Evolutionary conservation across 2,113 vertebrate species (phyloP), one percentile per base, ranked within the genome.

Genomic region (Brachionichthys hirsutus): DNA sequence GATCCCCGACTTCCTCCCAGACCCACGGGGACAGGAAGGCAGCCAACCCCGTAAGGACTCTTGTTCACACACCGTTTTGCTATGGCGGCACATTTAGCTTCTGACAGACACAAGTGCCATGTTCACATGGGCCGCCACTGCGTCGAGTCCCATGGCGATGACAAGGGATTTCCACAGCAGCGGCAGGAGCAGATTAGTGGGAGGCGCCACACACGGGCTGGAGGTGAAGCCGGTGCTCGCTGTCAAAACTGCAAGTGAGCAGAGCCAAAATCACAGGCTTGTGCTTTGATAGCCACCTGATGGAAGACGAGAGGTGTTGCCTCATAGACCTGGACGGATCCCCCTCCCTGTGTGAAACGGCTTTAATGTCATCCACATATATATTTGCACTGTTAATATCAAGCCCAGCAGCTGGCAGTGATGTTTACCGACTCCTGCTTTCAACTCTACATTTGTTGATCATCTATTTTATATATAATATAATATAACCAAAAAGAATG

Each of bases 121-220:
- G 61, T 60, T 63, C 59, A 75, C 73, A 59, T 70, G 68, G 54
- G 71, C 63, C 62, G 15, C 63, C 45, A 62, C 36, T 12, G 40
- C 16, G 54, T 46, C 38, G 54, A 45, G 61, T 71, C 75, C 60
- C 45, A 64, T 48, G 46, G 77, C 11, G 63, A 83, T 84, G 77
- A 84, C 81, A 82, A 77, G 77, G 50, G 76, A 77, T 77, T 81
- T 77, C 80, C 78, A 67, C 62, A 55, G 62, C 62, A 62, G 76
- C 41, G 75, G 79, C 55, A 51, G 60, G 61, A 69, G 67, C 70
- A 80, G 85, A 85, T 87, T 82, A 85, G 83, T 70, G 64, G 74
- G 76, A 66, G 63, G 75, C 51, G 35, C 65, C 56, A 51, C 68
- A 51, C 45, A 65, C 24, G 60, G 47, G 30, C 70, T 77, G 67